Conservation (phyloP, 2,113 vertebrate species). For the Xenotilapia caudafasciata region DNA sequence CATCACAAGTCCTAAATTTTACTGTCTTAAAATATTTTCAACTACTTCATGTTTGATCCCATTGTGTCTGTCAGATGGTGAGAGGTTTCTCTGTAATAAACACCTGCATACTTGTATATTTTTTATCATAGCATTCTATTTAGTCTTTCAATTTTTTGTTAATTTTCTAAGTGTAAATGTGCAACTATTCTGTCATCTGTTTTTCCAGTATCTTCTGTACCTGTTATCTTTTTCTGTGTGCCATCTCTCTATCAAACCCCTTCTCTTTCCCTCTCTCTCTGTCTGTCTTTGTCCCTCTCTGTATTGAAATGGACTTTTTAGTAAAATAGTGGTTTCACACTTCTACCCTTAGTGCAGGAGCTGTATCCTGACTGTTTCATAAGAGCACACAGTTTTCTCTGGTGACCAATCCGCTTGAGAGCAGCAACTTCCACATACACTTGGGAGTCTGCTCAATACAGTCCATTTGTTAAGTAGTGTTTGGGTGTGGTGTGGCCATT, state of each 20-base stretch:
- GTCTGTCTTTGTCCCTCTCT: conserved; percentile 4
- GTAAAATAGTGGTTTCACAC: conserved; percentile 20
- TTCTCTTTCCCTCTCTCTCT: conserved; percentile 17
- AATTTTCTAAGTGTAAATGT: conserved; percentile 17
- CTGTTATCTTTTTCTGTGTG: conserved; percentile 79
- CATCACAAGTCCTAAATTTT: background rate
- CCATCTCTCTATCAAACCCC: conserved; percentile 63
- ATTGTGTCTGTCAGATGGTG: background rate
- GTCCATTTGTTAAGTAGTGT: background rate
- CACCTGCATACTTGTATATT: background rate
- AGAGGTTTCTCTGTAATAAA: background rate
- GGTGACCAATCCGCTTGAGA: background rate
- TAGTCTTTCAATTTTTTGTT: background rate
- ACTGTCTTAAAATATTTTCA: background rate
- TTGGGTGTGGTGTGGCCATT: background rate
- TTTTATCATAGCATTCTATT: background rate
- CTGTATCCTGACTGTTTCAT: background rate
- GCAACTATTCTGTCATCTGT: background rate
- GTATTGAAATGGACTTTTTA: background rate
- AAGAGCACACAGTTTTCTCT: background rate
- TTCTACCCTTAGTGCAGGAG: background rate
- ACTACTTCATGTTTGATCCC: background rate
- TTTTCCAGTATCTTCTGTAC: conserved; percentile 69
- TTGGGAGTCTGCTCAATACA: background rate
- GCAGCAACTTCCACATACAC: background rate